phyloP scores from a whole-genome alignment of 2,797 vertebrate genomes.

The Tauraco hartlaubi region DNA sequence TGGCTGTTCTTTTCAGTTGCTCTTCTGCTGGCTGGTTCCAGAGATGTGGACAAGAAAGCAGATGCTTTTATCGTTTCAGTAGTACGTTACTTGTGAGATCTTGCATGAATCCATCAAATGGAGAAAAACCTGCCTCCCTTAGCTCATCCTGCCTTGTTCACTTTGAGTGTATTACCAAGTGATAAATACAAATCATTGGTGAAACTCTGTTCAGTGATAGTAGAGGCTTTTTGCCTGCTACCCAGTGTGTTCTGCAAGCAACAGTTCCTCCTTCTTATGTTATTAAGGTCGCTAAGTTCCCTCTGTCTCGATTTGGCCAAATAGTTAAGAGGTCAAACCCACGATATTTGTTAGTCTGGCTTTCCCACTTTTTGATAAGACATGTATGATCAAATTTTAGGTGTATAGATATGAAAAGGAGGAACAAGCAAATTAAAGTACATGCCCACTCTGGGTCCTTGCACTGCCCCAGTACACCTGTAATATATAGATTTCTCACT shows the following conservation, averaged over 20 bases:
- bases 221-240: background rate
- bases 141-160: background rate
- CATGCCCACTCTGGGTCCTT: background rate
- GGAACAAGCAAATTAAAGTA: background rate
- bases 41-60: background rate
- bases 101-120: background rate
- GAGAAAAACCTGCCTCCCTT: background rate
- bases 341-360: background rate
- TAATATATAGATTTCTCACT: background rate
- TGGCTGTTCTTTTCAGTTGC: background rate
- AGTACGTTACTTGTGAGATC: background rate
- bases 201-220: background rate
- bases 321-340: background rate
- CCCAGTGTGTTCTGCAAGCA: background rate
- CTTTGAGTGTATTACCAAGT: background rate
- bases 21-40: background rate
- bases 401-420: background rate
- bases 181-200: background rate
- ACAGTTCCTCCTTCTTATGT: background rate
- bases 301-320: background rate
- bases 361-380: background rate
- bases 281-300: background rate
- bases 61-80: background rate
- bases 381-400: background rate
- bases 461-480: background rate